phyloP scores from a whole-genome alignment of 2,113 vertebrate species.

The Platysteira castanea region DNA sequence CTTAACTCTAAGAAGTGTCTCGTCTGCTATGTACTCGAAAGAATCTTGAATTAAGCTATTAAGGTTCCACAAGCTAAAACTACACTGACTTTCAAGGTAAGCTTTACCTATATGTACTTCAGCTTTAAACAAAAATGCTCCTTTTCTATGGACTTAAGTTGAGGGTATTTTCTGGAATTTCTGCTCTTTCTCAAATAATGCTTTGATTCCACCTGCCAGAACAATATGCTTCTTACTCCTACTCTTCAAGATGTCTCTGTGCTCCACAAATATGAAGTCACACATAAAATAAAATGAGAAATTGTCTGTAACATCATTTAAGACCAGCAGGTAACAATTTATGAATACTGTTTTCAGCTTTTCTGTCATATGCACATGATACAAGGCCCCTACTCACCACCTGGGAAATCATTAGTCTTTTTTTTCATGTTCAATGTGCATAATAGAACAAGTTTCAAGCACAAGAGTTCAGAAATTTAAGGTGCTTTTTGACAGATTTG shows the following conservation, averaged over 20 bases:
- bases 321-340: neutral
- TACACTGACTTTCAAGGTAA: neutral
- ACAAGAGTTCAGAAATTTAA: neutral
- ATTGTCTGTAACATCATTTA: neutral
- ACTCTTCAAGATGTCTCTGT: constrained; percentile 8
- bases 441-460: neutral
- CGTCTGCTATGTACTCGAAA: neutral
- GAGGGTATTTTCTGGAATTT: neutral
- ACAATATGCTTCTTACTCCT: constrained; percentile 10
- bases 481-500: neutral
- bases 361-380: neutral
- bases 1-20: neutral
- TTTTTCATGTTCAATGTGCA: neutral
- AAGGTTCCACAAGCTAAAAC: neutral
- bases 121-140: neutral
- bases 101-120: neutral
- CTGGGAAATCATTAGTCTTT: neutral
- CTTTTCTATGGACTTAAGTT: neutral
- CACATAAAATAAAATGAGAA: neutral
- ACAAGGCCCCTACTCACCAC: neutral
- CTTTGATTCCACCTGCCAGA: constrained; percentile 14
- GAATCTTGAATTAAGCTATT: neutral
- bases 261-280: neutral
- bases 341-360: neutral
- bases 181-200: neutral